Conservation (phyloP, 2,888 invertebrate genomes). For the Bombyx huttoni region DNA sequence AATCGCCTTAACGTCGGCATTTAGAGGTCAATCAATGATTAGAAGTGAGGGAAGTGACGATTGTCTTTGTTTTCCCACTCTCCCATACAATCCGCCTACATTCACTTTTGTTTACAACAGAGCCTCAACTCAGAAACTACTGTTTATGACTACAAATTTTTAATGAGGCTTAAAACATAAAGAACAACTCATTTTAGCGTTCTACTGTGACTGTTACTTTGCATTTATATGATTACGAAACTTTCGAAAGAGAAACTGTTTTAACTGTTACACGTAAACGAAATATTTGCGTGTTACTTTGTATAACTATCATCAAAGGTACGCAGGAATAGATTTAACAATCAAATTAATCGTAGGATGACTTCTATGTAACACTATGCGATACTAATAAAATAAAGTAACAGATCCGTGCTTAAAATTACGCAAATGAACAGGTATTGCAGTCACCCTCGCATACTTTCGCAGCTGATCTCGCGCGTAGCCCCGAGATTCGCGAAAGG, state of each 20-base stretch:
- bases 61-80: slow-evolving; percentile 42
- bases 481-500: slow-evolving; percentile 26
- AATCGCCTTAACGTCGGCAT: slow-evolving; percentile 18
- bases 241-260: slow-evolving; percentile 45
- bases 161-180: slow-evolving; percentile 1
- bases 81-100: slow-evolving; percentile 43
- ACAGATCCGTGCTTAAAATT: slow-evolving; percentile 4
- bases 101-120: slow-evolving; percentile 59
- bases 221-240: slow-evolving; percentile 28
- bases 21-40: slow-evolving; percentile 24
- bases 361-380: neutral
- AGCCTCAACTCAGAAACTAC: neutral
- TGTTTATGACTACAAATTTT: neutral
- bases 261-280: slow-evolving; percentile 2
- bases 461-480: slow-evolving; percentile 45
- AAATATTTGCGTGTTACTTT: neutral
- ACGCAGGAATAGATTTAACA: neutral
- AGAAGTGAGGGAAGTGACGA: slow-evolving; percentile 25
- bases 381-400: neutral
- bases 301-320: neutral
- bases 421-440: slow-evolving; percentile 17
- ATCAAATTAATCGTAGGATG: neutral
- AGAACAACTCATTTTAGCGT: neutral
- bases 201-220: neutral
- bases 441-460: slow-evolving; percentile 34